Evolutionary conservation across 2,113 vertebrate species (phyloP), one percentile per base, ranked within the genome.

Genomic region (Haemorhous mexicanus): DNA sequence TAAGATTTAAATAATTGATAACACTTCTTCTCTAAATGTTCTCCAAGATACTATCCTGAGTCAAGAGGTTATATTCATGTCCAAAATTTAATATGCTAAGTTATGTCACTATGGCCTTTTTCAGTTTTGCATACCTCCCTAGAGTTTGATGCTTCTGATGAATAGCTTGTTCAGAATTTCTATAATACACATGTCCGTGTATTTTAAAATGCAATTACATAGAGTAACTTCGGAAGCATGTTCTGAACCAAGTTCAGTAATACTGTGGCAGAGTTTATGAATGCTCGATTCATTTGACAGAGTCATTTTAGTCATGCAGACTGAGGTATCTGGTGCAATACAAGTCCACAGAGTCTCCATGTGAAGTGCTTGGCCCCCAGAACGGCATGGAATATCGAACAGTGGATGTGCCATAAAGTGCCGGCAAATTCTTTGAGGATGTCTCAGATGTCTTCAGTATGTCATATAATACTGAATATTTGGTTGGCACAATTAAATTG

Each of bases 1-100:
- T 53, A 85, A 56, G 30, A 94, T 67, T 87, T 82, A 85, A 90
- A 69, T 75, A 84, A 84, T 74, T 70, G 8, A 53, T 84, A 74
- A 69, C 6, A 16, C 11, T n/a, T 81, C 8, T 83, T 59, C 7
- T 28, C 20, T 79, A 79, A 92, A 63, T 82, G 3, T 58, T 94
- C 52, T 63, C 87, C 67, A 88, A 78, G 32, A 41, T 62, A 85
- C 37, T 82, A 33, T 47, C 24, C 7, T 44, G 9, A 90, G 55
- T 75, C 32, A 75, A 66, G 67, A 88, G 37, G 32, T 79, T 82
- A 44, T 74, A 53, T 79, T 62, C 28, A 37, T 39, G 58, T 56
- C n/a, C 5, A 3, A 32, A 16, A 53, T 70, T 87, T 64, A 78
- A 75, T 75, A 63, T 2, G 11, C 12, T 85, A 53, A 30, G 39